phyloP scores from a whole-genome alignment of 1,140 invertebrate species.

The Stenopsyche tienmushanensis region DNA sequence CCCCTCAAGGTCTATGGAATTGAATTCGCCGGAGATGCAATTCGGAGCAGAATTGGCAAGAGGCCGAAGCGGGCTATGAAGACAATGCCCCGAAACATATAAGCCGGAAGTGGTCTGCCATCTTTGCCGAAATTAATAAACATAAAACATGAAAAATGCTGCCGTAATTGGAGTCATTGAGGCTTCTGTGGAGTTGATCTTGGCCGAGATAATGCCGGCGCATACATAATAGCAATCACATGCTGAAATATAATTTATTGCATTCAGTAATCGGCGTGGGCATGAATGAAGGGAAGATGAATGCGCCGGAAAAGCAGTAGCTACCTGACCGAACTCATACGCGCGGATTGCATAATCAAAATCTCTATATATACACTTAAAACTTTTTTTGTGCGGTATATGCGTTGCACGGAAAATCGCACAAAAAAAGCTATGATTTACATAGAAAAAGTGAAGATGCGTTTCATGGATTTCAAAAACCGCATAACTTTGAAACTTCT shows the following conservation, averaged over 20 bases:
- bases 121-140: conserved; percentile 33
- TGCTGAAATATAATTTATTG: neutral
- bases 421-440: too few species aligned
- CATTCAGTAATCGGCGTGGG: neutral
- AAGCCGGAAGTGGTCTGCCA: conserved; percentile 29
- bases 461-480: too few species aligned
- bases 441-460: too few species aligned
- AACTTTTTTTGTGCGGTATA: too few species aligned
- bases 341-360: too few species aligned
- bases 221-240: neutral
- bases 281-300: neutral
- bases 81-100: conserved; percentile 30
- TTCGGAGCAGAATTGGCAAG: neutral
- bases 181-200: conserved; percentile 17
- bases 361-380: too few species aligned
- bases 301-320: too few species aligned
- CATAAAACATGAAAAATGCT: conserved; percentile 35
- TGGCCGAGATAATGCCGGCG: neutral
- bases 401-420: too few species aligned
- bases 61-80: conserved; percentile 14
- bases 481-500: too few species aligned
- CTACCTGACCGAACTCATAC: too few species aligned
- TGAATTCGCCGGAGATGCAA: too few species aligned
- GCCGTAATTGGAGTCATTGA: conserved; percentile 36
- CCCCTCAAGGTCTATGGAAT: too few species aligned